Evolutionary conservation across 2,888 invertebrate species (phyloP).

Genomic region (Stenotaenia linearis): DNA sequence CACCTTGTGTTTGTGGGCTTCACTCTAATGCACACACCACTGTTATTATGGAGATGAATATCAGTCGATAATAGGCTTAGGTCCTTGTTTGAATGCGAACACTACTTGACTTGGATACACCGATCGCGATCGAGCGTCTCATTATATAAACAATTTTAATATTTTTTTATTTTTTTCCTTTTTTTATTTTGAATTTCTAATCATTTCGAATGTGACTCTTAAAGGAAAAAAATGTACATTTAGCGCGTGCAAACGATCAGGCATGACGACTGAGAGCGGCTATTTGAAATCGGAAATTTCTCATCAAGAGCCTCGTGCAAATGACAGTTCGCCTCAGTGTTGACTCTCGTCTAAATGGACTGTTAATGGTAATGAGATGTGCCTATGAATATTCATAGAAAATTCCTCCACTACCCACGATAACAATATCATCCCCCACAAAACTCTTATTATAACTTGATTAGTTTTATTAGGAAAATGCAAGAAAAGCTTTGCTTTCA

Average conservation of each 20-base stretch:
- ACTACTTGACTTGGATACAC: slow-evolving; percentile 23
- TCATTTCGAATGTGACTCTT: not conserved
- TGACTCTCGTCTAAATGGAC: slow-evolving; percentile 31
- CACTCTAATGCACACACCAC: slow-evolving; percentile 26
- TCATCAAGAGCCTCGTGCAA: slow-evolving; percentile 5
- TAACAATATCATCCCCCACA: not conserved
- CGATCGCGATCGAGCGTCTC: not conserved
- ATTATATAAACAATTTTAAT: not conserved
- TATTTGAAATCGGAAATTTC: slow-evolving; percentile 21
- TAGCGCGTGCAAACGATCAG: not conserved
- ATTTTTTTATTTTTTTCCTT: not conserved
- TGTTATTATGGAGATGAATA: slow-evolving; percentile 19
- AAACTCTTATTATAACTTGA: slow-evolving; percentile 27
- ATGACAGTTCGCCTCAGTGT: slow-evolving; percentile 20
- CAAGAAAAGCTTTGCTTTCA: slow-evolving; percentile 6
- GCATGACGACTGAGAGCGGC: slow-evolving; percentile 14
- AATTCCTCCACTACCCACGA: not conserved
- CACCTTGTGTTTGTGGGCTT: not conserved
- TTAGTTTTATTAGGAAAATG: slow-evolving; percentile 29
- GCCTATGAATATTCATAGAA: slow-evolving; percentile 31
- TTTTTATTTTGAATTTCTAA: not conserved
- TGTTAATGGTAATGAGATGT: slow-evolving; percentile 32
- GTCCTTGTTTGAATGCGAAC: not conserved
- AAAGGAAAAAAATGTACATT: not conserved
- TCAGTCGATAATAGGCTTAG: slow-evolving; percentile 12